Base-by-base conservation (phyloP, 2,797 vertebrate genomes). In the Sitta carolinensis region DNA sequence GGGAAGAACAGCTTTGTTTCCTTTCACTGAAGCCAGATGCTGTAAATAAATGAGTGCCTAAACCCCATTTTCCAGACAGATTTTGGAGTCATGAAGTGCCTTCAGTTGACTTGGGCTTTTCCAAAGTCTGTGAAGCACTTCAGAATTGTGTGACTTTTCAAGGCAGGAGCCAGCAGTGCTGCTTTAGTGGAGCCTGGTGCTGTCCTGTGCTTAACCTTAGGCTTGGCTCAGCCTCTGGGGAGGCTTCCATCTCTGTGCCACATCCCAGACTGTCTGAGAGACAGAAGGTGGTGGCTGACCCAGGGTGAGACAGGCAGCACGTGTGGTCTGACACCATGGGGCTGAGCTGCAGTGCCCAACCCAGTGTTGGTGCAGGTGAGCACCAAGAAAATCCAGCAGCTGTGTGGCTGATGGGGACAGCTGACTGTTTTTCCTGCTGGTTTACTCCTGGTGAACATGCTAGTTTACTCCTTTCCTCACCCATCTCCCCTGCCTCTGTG, bases 201-300 rank as follows among this genome's bases (percentile, higher is more conserved):
- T 48, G 19, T 75, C 29, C 42, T 48, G 63, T 5, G 8, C 66
- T 75, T 54, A 50, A 34, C 19, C 50, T 79, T 52, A 61, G 62
- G 43, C 42, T 66, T 62, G 67, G 52, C 34, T 75, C 62, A 52
- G 11, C 38, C 30, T 57, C 7, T 5, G 7, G 61, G 25, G 11
- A 34, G 47, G n/a, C 19, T 87, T 23, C 59, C 38, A 26, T 20
- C 2, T 0, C 0, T 0, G 19, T 16, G 17, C 61, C 51, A 45
- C 0, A 0, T 77, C n/a, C 40, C 45, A 38, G 21, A 77, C 16
- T 47, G 29, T 42, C 22, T 18, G 27, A 29, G 2, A 34, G 47
- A 11, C 10, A 9, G 3, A 4, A 68, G 27, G 14, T 13, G 18
- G 26, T 47, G 52, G 27, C 72, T 70, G 36, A 21, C 48, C 5